Percentiles rank a stretch among this genome's conserved stretches.
phyloP scores from a whole-genome alignment of 2,888 invertebrate species.

The Drosophila nr. fundita region DNA sequence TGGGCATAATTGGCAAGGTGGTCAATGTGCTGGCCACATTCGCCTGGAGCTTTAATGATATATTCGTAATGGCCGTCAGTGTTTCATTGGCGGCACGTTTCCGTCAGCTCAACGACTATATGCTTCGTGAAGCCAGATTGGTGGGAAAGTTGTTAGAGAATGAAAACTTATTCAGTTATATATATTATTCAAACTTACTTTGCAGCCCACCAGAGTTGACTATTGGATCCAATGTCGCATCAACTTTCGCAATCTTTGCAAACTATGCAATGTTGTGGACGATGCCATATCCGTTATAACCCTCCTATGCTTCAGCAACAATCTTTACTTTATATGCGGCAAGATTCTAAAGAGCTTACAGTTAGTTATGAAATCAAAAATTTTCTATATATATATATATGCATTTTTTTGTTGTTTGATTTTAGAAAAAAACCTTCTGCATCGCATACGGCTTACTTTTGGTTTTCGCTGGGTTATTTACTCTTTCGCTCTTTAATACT shows the following conservation, averaged over 20 bases:
- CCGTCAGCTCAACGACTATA: slow-evolving; percentile 87
- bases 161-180: not conserved
- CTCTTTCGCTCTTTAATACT: slow-evolving; percentile 86
- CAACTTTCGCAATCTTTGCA: slow-evolving; percentile 86
- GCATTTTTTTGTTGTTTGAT: not conserved
- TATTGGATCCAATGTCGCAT: slow-evolving; percentile 86
- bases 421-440: slow-evolving; percentile 83
- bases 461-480: slow-evolving; percentile 86
- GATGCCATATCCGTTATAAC: slow-evolving; percentile 86
- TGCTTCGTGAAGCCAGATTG: slow-evolving; percentile 85
- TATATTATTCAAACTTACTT: not conserved
- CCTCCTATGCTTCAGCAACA: slow-evolving; percentile 86
- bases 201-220: slow-evolving; percentile 75
- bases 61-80: slow-evolving; percentile 90
- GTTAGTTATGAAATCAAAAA: slow-evolving; percentile 62
- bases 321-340: slow-evolving; percentile 87
- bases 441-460: slow-evolving; percentile 86
- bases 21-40: slow-evolving; percentile 88
- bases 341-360: slow-evolving; percentile 87
- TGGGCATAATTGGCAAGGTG: slow-evolving; percentile 79
- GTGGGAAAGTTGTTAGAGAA: slow-evolving; percentile 57
- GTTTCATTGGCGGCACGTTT: slow-evolving; percentile 89
- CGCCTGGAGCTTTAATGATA: slow-evolving; percentile 91
- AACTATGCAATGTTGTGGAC: slow-evolving; percentile 86
- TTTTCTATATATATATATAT: too few species aligned